phyloP scores from a whole-genome alignment of 1,140 invertebrate genomes.

The Bombus confusus region DNA sequence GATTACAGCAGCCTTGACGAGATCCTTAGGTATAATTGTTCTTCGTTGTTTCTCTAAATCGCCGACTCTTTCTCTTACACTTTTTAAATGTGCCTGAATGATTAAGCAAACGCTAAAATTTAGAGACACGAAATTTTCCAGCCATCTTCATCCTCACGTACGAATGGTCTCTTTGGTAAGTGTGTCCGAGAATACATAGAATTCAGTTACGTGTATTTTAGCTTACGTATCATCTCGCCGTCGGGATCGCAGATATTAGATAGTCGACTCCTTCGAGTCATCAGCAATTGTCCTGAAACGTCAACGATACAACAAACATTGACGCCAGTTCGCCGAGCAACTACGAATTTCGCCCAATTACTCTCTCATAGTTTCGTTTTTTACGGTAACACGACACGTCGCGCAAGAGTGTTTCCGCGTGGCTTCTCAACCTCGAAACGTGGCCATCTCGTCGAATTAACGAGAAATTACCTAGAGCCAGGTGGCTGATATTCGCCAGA shows the following conservation, averaged over 20 bases:
- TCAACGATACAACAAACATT: constrained; percentile 65
- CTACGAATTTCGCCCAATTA: background rate
- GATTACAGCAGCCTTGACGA: background rate
- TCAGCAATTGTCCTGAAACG: constrained; percentile 81
- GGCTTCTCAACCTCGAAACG: background rate
- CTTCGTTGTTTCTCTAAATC: background rate
- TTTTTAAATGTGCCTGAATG: background rate
- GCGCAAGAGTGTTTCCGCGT: background rate
- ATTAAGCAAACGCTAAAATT: background rate
- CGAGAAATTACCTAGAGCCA: background rate
- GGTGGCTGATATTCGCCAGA: background rate
- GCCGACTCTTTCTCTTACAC: background rate
- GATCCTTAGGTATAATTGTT: background rate
- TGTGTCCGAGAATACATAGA: constrained; percentile 42
- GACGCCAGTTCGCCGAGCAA: background rate
- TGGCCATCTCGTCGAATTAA: background rate
- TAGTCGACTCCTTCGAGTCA: constrained; percentile 81
- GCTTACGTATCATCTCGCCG: constrained; percentile 83
- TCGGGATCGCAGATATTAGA: constrained; percentile 82
- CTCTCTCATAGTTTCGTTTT: background rate
- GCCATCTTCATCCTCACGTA: background rate
- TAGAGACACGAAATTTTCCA: background rate
- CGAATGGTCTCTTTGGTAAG: constrained; percentile 48
- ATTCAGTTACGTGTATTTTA: constrained; percentile 36
- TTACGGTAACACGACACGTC: background rate